Conservation (phyloP, 2,797 vertebrate species). For the Lacerta agilis region DNA sequence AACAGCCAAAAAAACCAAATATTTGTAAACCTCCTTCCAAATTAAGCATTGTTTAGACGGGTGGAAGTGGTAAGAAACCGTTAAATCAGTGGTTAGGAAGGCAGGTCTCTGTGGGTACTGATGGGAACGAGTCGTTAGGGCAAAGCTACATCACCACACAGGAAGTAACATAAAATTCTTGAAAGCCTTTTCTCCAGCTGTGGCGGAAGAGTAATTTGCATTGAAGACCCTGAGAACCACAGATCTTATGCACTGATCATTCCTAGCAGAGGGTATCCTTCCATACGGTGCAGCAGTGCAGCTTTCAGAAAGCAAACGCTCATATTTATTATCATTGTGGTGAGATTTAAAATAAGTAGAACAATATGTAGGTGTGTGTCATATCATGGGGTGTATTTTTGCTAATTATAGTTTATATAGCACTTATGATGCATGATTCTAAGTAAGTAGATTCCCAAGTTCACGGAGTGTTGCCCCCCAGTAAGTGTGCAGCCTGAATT, state of each 20-base stretch:
- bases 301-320: slow-evolving; percentile 22
- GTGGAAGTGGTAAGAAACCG: slow-evolving; percentile 95
- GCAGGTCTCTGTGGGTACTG: slow-evolving; percentile 88
- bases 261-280: slow-evolving; percentile 48
- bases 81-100: slow-evolving; percentile 91
- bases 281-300: slow-evolving; percentile 36
- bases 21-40: slow-evolving; percentile 69
- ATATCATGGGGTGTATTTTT: neutral
- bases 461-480: neutral
- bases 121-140: slow-evolving; percentile 93
- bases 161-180: slow-evolving; percentile 78
- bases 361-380: slow-evolving; percentile 31
- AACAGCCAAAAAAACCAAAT: slow-evolving; percentile 78
- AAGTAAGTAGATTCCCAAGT: neutral
- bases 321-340: slow-evolving; percentile 11
- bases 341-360: slow-evolving; percentile 33
- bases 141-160: slow-evolving; percentile 77
- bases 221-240: slow-evolving; percentile 67
- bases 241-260: slow-evolving; percentile 52
- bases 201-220: slow-evolving; percentile 70
- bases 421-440: neutral
- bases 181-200: slow-evolving; percentile 81
- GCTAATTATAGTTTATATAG: neutral
- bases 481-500: neutral
- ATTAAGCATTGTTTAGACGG: slow-evolving; percentile 69